These are phyloP conservation scores for Lobophora halterata DNA, from an alignment of 2,888 invertebrate genomes.

Conservation along the genomic window DNA sequence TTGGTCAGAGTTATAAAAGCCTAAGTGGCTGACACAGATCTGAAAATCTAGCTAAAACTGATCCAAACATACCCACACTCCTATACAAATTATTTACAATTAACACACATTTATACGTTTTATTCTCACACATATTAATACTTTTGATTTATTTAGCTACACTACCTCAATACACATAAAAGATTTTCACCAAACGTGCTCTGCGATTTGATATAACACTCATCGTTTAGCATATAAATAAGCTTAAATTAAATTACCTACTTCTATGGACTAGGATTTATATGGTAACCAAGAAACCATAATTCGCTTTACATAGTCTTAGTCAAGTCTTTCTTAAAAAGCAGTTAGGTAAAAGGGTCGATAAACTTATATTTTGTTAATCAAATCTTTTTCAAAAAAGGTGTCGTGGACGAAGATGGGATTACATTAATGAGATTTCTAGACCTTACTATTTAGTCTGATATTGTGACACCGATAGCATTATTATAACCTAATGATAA, in stretches of 20 bases:
- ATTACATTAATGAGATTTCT: conserved; percentile 5
- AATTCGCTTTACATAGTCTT: not conserved
- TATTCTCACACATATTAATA: conserved; percentile 27
- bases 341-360: too few species aligned
- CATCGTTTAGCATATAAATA: conserved; percentile 41
- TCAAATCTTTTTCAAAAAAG: not conserved
- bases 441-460: conserved; percentile 22
- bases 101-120: conserved; percentile 26
- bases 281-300: conserved; percentile 63
- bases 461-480: conserved; percentile 32
- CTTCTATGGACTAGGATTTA: conserved; percentile 67
- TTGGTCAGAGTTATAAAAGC: conserved; percentile 3
- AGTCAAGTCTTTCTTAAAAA: not conserved
- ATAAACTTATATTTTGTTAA: not conserved
- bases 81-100: conserved; percentile 52
- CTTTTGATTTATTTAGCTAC: conserved; percentile 36
- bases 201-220: conserved; percentile 10
- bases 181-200: conserved; percentile 37
- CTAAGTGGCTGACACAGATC: not conserved
- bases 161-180: conserved; percentile 43
- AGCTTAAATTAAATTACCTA: conserved; percentile 50
- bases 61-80: conserved; percentile 6
- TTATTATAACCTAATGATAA: conserved; percentile 31
- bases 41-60: conserved; percentile 15
- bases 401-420: not conserved